Percentiles rank a stretch among this genome's conserved stretches.
phyloP scores from a whole-genome alignment of 2,888 invertebrate genomes.

The Ecliptopera silaceata region DNA sequence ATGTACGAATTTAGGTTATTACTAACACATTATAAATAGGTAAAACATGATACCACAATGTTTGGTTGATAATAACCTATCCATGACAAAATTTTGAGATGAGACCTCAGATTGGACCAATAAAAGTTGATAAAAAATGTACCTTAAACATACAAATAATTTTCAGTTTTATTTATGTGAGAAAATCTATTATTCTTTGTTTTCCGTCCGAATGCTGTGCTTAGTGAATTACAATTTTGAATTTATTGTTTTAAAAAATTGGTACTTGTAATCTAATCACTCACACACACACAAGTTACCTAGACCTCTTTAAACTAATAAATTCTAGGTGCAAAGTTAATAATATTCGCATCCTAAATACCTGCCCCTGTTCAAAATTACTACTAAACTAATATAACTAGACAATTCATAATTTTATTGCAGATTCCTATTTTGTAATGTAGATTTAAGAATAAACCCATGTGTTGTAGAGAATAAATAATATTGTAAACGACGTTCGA shows the following conservation, averaged over 20 bases:
- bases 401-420: slow-evolving; percentile 61
- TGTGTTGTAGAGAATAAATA: slow-evolving; percentile 40
- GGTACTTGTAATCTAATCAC: background rate
- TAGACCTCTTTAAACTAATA: too few relatives aligned
- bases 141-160: background rate
- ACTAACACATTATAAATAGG: slow-evolving; percentile 33
- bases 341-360: slow-evolving; percentile 8
- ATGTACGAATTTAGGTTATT: slow-evolving; percentile 32
- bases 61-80: slow-evolving; percentile 42
- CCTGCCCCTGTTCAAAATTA: slow-evolving; percentile 35
- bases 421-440: slow-evolving; percentile 80
- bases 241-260: background rate
- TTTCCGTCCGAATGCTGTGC: slow-evolving; percentile 58
- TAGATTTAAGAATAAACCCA: slow-evolving; percentile 72
- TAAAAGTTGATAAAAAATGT: slow-evolving; percentile 32
- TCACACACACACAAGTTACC: too few relatives aligned
- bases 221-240: slow-evolving; percentile 16
- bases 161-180: background rate
- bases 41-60: slow-evolving; percentile 8
- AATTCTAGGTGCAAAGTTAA: too few relatives aligned
- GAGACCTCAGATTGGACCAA: slow-evolving; percentile 69
- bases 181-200: slow-evolving; percentile 28
- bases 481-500: slow-evolving; percentile 41
- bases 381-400: slow-evolving; percentile 18
- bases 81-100: slow-evolving; percentile 57